These are phyloP conservation scores for Caenorhabditis wallacei DNA, from an alignment of 2,888 invertebrate species.

Conservation along the genomic window DNA sequence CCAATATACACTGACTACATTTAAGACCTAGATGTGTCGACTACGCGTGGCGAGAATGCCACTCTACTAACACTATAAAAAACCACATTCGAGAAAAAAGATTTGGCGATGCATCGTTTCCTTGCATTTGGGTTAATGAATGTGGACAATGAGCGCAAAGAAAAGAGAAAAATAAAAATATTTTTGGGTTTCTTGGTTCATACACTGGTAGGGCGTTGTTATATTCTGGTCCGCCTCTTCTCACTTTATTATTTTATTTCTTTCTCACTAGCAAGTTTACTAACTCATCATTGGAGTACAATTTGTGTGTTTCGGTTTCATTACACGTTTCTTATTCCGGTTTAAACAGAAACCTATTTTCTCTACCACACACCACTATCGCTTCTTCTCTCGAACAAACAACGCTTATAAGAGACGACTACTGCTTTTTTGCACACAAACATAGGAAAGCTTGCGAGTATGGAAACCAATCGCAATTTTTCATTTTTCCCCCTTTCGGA, in stretches of 20 bases:
- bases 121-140: slow-evolving; percentile 18
- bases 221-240: background rate
- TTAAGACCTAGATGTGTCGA: too few species aligned
- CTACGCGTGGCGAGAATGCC: too few species aligned
- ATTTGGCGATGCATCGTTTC: background rate
- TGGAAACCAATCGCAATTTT: slow-evolving; percentile 13
- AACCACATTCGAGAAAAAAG: background rate
- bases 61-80: background rate
- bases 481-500: slow-evolving; percentile 1
- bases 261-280: background rate
- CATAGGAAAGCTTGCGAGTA: slow-evolving; percentile 11
- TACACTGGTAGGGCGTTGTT: slow-evolving; percentile 25
- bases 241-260: background rate
- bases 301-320: slow-evolving; percentile 13
- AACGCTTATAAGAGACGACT: slow-evolving; percentile 39
- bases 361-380: slow-evolving; percentile 21
- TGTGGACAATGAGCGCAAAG: slow-evolving; percentile 20
- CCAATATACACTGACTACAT: too few species aligned
- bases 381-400: slow-evolving; percentile 43
- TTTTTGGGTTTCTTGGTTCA: slow-evolving; percentile 3
- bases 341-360: slow-evolving; percentile 44
- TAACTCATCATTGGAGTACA: slow-evolving; percentile 21
- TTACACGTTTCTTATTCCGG: slow-evolving; percentile 10
- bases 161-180: slow-evolving; percentile 35
- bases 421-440: slow-evolving; percentile 18